These are phyloP conservation scores for Ceryle rudis DNA, from an alignment of 2,797 vertebrate genomes.

Conservation along the genomic window DNA sequence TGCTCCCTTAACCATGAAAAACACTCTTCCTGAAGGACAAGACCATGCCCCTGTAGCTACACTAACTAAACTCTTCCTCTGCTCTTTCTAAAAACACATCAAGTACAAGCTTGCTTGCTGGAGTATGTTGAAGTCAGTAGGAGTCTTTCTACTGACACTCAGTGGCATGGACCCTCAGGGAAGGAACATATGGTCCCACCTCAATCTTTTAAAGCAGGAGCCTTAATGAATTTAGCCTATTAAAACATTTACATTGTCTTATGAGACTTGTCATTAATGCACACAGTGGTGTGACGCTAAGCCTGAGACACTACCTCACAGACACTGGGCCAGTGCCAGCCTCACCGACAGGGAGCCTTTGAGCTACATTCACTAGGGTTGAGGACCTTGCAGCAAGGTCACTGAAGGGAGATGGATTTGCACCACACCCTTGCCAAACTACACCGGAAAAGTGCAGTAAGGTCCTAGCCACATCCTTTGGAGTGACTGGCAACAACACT, in stretches of 20 bases:
- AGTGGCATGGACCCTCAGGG: not conserved
- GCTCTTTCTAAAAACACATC: not conserved
- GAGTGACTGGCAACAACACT: not conserved
- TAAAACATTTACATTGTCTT: not conserved
- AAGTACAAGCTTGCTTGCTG: not conserved
- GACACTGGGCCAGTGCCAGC: not conserved
- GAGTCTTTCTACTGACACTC: not conserved
- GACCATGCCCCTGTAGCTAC: not conserved
- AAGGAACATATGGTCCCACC: not conserved
- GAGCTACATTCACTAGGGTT: not conserved
- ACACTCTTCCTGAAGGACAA: not conserved
- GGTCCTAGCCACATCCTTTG: constrained; percentile 56
- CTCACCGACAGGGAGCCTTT: rapidly evolving
- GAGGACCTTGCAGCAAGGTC: not conserved
- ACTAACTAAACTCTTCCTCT: not conserved
- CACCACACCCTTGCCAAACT: not conserved
- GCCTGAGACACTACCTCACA: not conserved
- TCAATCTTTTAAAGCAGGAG: not conserved
- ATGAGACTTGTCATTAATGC: not conserved
- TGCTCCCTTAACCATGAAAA: not conserved
- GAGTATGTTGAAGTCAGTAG: not conserved
- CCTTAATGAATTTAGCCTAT: not conserved
- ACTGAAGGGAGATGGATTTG: not conserved
- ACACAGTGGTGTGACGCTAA: not conserved
- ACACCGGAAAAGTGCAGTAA: constrained; percentile 25